Conservation (phyloP, 2,113 vertebrate species). For the Mormyrus iriodes region DNA sequence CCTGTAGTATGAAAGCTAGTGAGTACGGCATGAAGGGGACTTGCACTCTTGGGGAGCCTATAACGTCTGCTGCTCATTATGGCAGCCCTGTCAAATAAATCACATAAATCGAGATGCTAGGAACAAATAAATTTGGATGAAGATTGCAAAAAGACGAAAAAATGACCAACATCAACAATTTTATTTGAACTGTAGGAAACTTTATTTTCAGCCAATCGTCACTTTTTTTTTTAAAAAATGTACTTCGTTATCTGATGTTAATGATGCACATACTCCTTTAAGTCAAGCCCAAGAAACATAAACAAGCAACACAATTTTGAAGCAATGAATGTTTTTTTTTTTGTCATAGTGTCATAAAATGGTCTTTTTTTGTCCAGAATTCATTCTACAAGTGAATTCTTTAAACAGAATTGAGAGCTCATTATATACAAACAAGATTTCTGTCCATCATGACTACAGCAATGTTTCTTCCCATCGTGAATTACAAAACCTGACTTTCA, state of each 20-base stretch:
- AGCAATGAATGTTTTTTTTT: neutral
- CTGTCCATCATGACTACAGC: neutral
- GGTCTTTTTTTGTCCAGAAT: neutral
- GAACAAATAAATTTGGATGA: neutral
- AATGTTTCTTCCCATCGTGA: neutral
- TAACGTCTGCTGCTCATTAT: neutral
- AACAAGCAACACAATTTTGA: neutral
- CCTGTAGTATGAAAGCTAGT: neutral
- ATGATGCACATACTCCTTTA: neutral
- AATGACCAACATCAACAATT: neutral
- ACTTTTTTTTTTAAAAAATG: neutral
- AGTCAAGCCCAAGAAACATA: neutral
- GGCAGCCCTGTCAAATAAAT: neutral
- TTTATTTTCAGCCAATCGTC: neutral
- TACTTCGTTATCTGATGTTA: neutral
- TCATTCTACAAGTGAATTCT: neutral
- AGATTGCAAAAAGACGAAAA: neutral
- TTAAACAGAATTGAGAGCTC: neutral
- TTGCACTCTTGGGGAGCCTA: neutral
- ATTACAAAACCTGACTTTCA: neutral
- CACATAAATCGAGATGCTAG: neutral
- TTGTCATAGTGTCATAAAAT: neutral
- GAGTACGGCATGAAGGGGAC: neutral
- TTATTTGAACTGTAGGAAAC: neutral
- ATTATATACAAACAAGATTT: neutral